Evolutionary conservation across 2,113 vertebrate genomes (phyloP).

Genomic region (Pterocles orientalis): DNA sequence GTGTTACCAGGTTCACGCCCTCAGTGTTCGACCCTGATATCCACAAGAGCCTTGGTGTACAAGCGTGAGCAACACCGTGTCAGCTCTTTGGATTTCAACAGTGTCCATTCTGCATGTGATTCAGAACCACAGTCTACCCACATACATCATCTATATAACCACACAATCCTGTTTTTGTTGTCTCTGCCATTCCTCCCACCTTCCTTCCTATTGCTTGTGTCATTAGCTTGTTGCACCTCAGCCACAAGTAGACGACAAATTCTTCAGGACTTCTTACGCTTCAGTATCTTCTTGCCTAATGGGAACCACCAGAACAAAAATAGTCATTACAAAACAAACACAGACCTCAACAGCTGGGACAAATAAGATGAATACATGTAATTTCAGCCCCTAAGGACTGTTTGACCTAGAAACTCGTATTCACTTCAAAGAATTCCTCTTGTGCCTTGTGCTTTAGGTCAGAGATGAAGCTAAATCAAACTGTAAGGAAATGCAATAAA

Average conservation of each 20-base stretch:
- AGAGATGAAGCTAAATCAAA: conserved; percentile 1
- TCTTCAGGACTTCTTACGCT: neutral
- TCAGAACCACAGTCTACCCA: conserved; percentile 34
- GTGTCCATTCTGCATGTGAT: conserved; percentile 12
- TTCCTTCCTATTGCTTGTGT: conserved; percentile 25
- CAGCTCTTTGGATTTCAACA: conserved; percentile 33
- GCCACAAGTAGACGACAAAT: neutral
- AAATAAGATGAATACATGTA: neutral
- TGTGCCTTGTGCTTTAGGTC: conserved; percentile 7
- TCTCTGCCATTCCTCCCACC: conserved; percentile 3
- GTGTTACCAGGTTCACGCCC: neutral
- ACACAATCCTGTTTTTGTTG: conserved; percentile 13
- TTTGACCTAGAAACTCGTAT: conserved; percentile 53
- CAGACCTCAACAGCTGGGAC: neutral
- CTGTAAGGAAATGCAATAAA: neutral
- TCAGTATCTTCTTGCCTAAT: neutral
- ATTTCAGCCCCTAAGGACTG: neutral
- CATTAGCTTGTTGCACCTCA: neutral
- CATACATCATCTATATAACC: neutral
- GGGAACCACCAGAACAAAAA: neutral
- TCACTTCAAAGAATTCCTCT: neutral
- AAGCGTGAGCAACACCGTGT: neutral
- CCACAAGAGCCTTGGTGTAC: neutral
- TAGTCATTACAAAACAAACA: neutral
- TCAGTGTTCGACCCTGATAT: neutral